Evolutionary conservation across 2,888 invertebrate species (phyloP), one percentile per base, ranked within the genome.

Genomic region (Lumbricus terrestris): DNA sequence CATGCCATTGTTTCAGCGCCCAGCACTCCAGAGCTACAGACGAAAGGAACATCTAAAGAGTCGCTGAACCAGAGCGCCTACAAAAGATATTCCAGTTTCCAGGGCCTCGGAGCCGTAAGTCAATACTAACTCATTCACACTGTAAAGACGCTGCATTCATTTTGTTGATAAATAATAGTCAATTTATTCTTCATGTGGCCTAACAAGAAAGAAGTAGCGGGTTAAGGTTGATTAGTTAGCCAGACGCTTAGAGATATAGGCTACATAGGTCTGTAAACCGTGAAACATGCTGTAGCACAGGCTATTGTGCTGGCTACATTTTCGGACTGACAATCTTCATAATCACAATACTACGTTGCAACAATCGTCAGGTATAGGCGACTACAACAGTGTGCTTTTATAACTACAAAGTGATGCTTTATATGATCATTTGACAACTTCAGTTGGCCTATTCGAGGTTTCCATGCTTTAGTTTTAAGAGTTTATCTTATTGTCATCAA

Each of bases 41-140:
- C 91, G 38, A 92, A 92, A 82, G 90, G 92, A 16, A 91, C 92
- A 8, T 92, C 92, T 15, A 90, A 90, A 15, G 92, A 92, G 33
- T 92, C 92, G 20, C 90, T 91, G 47, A 92, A 92, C 69, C 92
- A 92, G 35, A 92, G 92, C 85, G 89, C 93, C 23, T 92, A 93
- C 91, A 91, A 93, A 34, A 92, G 93, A 88, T 93, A 93, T 91
- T 93, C 93, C 90, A 93, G 93, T 89, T 92, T 93, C 90, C 93
- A 93, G 90, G 93, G 93, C 15, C 92, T 93, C 33, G 93, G 93
- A 88, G 90, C 93, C 91, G 93, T 93, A 89, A 91, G 92, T 91
- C 37, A 82, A 69, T 69, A 20, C 8, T 47, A 40, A 40, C 54
- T 69, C 69, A 16, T n/a, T 16, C 16, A n/a, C 13, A n/a, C 6